phyloP scores from a whole-genome alignment of 1,140 invertebrate species.

The Cydia fagiglandana region DNA sequence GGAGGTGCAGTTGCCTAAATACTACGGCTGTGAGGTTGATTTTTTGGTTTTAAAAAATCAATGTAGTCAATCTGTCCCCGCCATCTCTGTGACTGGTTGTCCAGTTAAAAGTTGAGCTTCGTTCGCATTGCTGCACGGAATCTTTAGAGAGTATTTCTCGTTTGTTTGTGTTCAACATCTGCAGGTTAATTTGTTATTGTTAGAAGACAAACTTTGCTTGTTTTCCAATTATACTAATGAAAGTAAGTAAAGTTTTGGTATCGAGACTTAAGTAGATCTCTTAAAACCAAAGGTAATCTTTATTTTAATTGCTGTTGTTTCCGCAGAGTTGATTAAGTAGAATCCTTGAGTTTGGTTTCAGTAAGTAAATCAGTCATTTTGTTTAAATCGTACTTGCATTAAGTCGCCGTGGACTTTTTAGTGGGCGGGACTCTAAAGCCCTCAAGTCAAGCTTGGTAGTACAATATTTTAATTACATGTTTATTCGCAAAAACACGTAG shows the following conservation, averaged over 20 bases:
- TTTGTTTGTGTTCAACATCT: conserved; percentile 23
- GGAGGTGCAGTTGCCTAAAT: neutral
- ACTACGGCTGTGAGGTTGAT: neutral
- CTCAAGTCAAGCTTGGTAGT: too few relatives aligned
- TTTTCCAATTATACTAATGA: conserved; percentile 32
- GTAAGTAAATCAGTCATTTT: too few relatives aligned
- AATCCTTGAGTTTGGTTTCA: neutral
- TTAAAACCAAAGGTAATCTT: neutral
- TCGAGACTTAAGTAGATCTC: conserved; percentile 5
- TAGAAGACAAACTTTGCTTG: conserved; percentile 14
- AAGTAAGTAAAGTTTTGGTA: conserved; percentile 2
- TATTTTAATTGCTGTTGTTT: neutral
- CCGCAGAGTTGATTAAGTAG: neutral
- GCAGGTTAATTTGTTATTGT: conserved; percentile 30
- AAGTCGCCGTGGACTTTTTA: too few relatives aligned
- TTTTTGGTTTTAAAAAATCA: neutral
- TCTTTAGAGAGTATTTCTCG: conserved; percentile 16
- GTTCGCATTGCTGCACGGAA: conserved; percentile 7
- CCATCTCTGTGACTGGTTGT: conserved; percentile 15
- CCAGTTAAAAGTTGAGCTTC: conserved; percentile 28
- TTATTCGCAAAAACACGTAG: too few relatives aligned
- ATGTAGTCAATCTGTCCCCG: neutral
- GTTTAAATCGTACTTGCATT: too few relatives aligned
- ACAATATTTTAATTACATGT: too few relatives aligned
- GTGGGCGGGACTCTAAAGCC: too few relatives aligned